Conservation (phyloP, 2,113 vertebrate species). For the Pseudonaja textilis region DNA sequence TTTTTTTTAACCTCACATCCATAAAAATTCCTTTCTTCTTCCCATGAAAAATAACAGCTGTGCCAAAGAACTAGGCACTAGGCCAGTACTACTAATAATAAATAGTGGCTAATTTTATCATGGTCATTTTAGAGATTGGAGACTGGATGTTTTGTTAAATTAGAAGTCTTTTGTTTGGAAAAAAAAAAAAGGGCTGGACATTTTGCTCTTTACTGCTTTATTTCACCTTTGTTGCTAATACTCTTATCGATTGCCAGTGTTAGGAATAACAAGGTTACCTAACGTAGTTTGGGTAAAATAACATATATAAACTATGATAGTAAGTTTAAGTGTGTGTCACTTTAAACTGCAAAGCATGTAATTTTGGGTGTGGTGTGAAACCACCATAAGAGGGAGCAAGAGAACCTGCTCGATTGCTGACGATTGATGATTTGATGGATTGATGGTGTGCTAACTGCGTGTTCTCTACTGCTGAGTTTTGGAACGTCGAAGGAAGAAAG, state of each 20-base stretch:
- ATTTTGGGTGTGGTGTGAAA: too few relatives aligned
- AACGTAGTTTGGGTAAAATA: too few relatives aligned
- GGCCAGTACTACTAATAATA: neutral
- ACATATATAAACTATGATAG: too few relatives aligned
- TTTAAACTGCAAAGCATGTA: too few relatives aligned
- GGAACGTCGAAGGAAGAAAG: too few relatives aligned
- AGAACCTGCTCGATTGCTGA: too few relatives aligned
- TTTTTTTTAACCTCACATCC: neutral
- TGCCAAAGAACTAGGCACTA: neutral
- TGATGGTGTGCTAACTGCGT: too few relatives aligned
- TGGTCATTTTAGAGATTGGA: neutral
- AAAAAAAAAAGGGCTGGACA: neutral
- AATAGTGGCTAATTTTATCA: neutral
- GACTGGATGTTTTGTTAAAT: neutral
- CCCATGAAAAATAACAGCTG: neutral
- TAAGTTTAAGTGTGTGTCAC: too few relatives aligned
- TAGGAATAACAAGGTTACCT: too few relatives aligned
- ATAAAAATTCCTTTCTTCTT: neutral
- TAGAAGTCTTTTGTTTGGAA: neutral
- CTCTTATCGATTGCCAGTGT: neutral
- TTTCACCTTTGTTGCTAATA: neutral
- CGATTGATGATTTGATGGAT: too few relatives aligned
- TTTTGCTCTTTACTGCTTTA: neutral
- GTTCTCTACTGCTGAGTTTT: too few relatives aligned
- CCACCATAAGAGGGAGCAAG: too few relatives aligned